Evolutionary conservation across 2,797 vertebrate genomes (phyloP), one percentile per base, ranked within the genome.

Genomic region (Mallotus villosus): DNA sequence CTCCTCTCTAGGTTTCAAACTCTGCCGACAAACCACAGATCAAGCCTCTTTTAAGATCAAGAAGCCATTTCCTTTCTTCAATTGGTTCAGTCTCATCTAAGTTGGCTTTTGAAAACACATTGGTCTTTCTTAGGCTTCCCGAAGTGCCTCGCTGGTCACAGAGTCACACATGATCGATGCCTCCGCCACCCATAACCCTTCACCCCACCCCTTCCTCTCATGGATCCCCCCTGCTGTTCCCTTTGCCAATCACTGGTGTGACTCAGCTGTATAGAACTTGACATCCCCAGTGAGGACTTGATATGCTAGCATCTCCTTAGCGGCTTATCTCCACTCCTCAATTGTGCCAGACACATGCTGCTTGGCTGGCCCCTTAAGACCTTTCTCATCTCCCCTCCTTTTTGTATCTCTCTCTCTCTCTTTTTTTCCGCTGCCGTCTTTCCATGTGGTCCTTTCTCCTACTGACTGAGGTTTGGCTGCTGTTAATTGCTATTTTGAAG

Each of bases 281-380:
- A 88, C 87, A 87, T 87, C 89, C 80, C 78, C 88, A 85, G 84
- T 82, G 72, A 83, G 77, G 81, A 85, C 87, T 90, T 89, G 87
- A 90, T 87, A 90, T 83, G 86, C 85, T 88, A 83, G 87, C 88
- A 87, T 92, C 89, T 88, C 89, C 88, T 90, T 86, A 87, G 87
- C 86, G 85, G 89, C 90, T 92, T 93, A 92, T 92, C 90, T 89
- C 81, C 76, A 79, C 82, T 88, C 88, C 87, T 93, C 86, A 88
- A 90, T 90, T 89, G 90, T 87, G 85, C 84, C 85, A 85, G 83
- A 84, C 83, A 80, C 88, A 87, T 87, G 86, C 88, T 82, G 90
- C 90, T 90, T 90, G 89, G 87, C 89, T 87, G 83, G 83, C 84
- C 81, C 76, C 19, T 59, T 60, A 78, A 78, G 84, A 80, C 74